These are phyloP conservation scores for Ditylenchus weischeri DNA, from an alignment of 2,888 invertebrate genomes.

Conservation along the genomic window DNA sequence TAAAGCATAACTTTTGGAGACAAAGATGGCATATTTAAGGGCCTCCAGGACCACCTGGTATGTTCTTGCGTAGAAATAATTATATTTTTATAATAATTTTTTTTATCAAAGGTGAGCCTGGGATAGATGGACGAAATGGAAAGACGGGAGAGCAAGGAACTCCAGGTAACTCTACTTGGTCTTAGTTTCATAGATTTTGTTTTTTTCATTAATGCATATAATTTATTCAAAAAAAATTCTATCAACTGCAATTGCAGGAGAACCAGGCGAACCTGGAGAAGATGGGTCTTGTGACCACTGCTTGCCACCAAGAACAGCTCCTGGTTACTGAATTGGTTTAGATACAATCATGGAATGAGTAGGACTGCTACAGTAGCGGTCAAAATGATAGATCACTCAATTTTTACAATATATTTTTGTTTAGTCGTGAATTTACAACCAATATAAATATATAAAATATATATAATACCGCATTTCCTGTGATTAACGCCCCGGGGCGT, in stretches of 20 bases:
- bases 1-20: background rate
- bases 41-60: slow-evolving; percentile 12
- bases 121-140: slow-evolving; percentile 10
- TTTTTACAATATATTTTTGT: too few species aligned
- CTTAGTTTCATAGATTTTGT: too few species aligned
- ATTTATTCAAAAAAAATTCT: too few species aligned
- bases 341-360: background rate
- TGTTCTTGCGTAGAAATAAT: too few species aligned
- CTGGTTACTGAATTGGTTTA: background rate
- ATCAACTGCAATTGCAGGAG: background rate
- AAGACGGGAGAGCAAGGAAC: slow-evolving; percentile 1
- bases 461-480: too few species aligned
- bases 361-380: too few species aligned
- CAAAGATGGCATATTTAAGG: background rate
- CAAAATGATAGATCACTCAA: too few species aligned
- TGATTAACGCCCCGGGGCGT: too few species aligned
- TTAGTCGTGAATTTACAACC: too few species aligned
- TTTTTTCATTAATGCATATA: too few species aligned
- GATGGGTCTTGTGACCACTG: slow-evolving; percentile 9
- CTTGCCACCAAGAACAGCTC: slow-evolving; percentile 5
- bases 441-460: too few species aligned
- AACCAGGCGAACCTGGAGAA: slow-evolving; percentile 2
- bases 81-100: too few species aligned
- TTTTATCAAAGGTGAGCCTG: background rate
- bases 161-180: background rate